Evolutionary conservation across 2,113 vertebrate genomes (phyloP), one percentile per base, ranked within the genome.

Genomic region (Anarrhichthys ocellatus): DNA sequence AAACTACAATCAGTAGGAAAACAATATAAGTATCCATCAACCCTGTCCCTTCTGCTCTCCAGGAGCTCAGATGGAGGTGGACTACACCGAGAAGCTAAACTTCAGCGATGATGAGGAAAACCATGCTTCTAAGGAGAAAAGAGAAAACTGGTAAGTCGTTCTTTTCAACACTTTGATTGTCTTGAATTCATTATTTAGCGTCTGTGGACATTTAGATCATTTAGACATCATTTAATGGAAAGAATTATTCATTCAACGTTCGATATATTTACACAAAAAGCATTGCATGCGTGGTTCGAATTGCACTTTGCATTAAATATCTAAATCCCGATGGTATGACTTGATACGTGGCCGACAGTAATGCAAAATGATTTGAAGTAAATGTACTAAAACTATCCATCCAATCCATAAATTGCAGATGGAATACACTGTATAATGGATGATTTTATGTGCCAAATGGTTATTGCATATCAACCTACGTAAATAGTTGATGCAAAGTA

Each of bases 31-130:
- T 3, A 5, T 91, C 20, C 5, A n/a, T 66, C 11, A 67, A 44
- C 48, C 9, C 5, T 54, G 11, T 63, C 29, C 4, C 1, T 29
- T 71, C 24, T 84, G 10, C 2, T 54, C 20, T 73, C 20, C 89
- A 99, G 99, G 99, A 91, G 98, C 97, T 86, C 99, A 99, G 85
- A 99, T 97, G 95, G 99, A 99, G 93, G 99, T 99, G 68, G 99
- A 99, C 94, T 99, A 99, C 84, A 98, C 97, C 0, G 99, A 99
- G 83, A 99, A 99, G 91, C 91, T 99, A 22, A 99, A 99, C 91
- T 99, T 99, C 93, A 99, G 99, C 75, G 99, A 99, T 36, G 98
- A 99, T 54, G 99, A 99, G 78, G 99, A 99, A 32, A 97, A 98
- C 92, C 97, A 97, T 86, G 93, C 95, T 75, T 91, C 91, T 89